phyloP scores from a whole-genome alignment of 2,797 vertebrate genomes.

The Enteromius radiatus region DNA sequence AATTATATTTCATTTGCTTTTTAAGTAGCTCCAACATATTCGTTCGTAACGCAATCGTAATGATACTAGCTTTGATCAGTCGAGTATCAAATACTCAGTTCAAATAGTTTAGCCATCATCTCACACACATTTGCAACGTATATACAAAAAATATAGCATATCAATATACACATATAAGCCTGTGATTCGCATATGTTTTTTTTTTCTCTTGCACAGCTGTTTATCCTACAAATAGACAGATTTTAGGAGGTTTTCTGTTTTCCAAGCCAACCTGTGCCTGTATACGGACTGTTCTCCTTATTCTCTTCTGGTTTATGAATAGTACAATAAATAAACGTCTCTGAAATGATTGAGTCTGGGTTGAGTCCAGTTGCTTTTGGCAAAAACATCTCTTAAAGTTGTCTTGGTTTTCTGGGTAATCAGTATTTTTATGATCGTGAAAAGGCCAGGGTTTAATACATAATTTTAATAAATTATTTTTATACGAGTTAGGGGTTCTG shows the following conservation, averaged over 20 bases:
- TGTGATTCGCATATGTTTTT: conserved; percentile 54
- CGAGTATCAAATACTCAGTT: background rate
- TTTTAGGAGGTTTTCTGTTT: conserved; percentile 55
- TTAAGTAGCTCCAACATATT: conserved; percentile 25
- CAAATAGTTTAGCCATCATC: conserved; percentile 26
- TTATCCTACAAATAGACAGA: conserved; percentile 27
- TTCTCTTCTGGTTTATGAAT: conserved; percentile 79
- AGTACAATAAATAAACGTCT: conserved; percentile 75
- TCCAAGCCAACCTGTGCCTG: conserved; percentile 77
- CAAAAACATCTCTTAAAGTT: conserved; percentile 1
- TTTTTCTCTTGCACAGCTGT: conserved; percentile 38
- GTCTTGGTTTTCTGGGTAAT: conserved; percentile 14
- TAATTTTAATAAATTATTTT: background rate
- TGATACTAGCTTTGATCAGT: background rate
- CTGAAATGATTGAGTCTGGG: conserved; percentile 60
- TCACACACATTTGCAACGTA: conserved; percentile 43
- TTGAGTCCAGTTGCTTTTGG: conserved; percentile 51
- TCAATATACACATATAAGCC: conserved; percentile 31
- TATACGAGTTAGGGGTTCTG: background rate
- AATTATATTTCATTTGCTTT: conserved; percentile 68
- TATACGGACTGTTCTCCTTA: conserved; percentile 78
- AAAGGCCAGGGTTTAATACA: background rate
- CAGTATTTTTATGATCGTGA: conserved; percentile 13
- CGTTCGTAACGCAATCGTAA: background rate
- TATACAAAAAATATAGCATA: conserved; percentile 66